Base-by-base conservation (phyloP, 2,888 invertebrate species). In the Drosophila conformis region DNA sequence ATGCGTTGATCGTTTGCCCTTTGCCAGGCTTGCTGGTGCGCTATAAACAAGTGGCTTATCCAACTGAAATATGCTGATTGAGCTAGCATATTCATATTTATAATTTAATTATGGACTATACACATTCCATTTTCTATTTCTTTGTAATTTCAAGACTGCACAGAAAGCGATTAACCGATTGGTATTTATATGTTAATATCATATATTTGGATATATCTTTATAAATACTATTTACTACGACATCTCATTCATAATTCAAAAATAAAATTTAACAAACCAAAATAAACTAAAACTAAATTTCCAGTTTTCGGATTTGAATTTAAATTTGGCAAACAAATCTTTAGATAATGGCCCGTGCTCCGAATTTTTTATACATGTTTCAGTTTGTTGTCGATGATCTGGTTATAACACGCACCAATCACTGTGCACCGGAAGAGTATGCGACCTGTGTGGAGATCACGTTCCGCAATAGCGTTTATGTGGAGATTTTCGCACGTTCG, bases 391-490 rank as follows among this genome's bases (percentile, higher is more conserved):
- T 93, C 3, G 67, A 68, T 21, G 67, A 71, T 60, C n/a, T 77
- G 13, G n/a, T 69, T 6, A 59, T 70, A 31, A 53, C 63, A 18
- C 60, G 54, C 10, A 31, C 40, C 1, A 63, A 76, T n/a, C 18
- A 36, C 5, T 76, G 75, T 54, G 75, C 77, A 3, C 75, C 77
- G 1, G 59, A 61, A 0, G 75, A 69, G 27, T 77, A 69, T 48
- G 25, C 77, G 3, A 66, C 54, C 1, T 76, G 75, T 46, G 64
- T 73, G 33, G 66, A 77, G 42, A 10, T 78, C 36, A 82, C 88
- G 1, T 93, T 93, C 69, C 91, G 92, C 0, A 89, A 91, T 8
- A 89, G 82, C 59, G 90, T 93, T 0, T 92, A 87, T 58, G 87
- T 93, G 8, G 89, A 81, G 92, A 93, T 73, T 52, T 91, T 91